Evolutionary conservation across 1,140 invertebrate genomes (phyloP), one percentile per base, ranked within the genome.

Genomic region (Paracyclopina nana): DNA sequence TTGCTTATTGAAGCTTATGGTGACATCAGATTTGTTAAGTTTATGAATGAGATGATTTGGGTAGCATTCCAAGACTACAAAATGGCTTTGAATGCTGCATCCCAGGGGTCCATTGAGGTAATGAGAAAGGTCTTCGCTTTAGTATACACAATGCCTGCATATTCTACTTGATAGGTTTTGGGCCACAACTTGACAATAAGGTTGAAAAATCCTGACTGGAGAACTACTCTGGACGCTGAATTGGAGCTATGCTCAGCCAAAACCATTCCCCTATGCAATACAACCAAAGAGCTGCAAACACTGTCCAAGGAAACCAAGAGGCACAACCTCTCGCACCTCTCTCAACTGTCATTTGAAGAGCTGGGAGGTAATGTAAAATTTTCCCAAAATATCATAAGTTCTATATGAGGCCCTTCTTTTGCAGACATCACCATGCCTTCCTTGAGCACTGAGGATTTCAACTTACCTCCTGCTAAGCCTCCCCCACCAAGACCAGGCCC

Each of bases 201-300:
- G n/a, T 65, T 92, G 1, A 87, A 84, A 64, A 84, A 83, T 0
- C 72, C 75, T 1, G 72, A 86, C 54, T 94, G 87, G 87, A 69
- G 79, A 27, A 70, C 75, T 26, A 70, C 78, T 55, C 76, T 86
- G 8, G 73, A 80, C 57, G 74, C 78, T 44, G 85, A 91, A 67
- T 75, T 91, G 56, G 75, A 73, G 42, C 66, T 87, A 9, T 86
- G 81, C 63, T 76, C 77, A 12, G 79, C 79, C 55, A 86, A 85
- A 57, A 85, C 82, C 3, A 68, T 80, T 41, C 76, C 82, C 5
- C 66, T 90, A 22, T 48, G 45, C 24, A n/a, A n/a, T 38, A 28
- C 25, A 28, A 28, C 20, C 4, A 48, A 48, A 28, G 45, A 48
- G 25, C 45, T 48, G 11, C 27, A 48, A 9, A 38, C n/a, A n/a